phyloP scores from a whole-genome alignment of 2,113 vertebrate species.

The Mirounga angustirostris region DNA sequence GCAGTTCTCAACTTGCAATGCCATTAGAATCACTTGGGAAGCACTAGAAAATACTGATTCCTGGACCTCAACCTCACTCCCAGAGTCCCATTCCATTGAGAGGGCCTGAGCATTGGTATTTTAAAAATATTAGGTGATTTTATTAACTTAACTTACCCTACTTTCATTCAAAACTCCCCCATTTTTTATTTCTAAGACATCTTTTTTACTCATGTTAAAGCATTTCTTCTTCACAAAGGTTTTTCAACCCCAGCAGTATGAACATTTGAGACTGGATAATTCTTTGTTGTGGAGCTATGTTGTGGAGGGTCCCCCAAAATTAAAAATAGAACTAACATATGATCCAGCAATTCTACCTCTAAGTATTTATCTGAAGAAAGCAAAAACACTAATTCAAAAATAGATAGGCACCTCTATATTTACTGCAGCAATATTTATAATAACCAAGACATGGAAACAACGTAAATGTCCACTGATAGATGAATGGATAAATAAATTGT shows the following conservation, averaged over 20 bases:
- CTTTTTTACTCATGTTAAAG: neutral
- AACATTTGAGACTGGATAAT: neutral
- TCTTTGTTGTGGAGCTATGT: neutral
- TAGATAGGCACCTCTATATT: neutral
- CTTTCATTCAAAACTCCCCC: neutral
- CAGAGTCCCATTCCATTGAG: neutral
- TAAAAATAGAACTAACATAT: neutral
- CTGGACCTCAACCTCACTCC: neutral
- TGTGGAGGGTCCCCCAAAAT: neutral
- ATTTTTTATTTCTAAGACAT: neutral
- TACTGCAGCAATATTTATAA: neutral
- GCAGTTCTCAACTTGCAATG: neutral
- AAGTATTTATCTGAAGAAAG: neutral
- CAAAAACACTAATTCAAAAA: neutral
- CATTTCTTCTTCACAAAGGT: neutral
- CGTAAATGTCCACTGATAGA: neutral
- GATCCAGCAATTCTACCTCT: neutral
- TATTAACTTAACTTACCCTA: neutral
- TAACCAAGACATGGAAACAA: neutral
- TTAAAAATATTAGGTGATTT: neutral
- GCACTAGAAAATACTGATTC: neutral
- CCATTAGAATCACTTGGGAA: neutral
- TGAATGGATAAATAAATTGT: neutral
- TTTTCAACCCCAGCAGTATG: neutral
- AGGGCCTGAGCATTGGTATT: neutral